Conservation (phyloP, 2,797 vertebrate genomes). For the Odontamblyopus rebecca region DNA sequence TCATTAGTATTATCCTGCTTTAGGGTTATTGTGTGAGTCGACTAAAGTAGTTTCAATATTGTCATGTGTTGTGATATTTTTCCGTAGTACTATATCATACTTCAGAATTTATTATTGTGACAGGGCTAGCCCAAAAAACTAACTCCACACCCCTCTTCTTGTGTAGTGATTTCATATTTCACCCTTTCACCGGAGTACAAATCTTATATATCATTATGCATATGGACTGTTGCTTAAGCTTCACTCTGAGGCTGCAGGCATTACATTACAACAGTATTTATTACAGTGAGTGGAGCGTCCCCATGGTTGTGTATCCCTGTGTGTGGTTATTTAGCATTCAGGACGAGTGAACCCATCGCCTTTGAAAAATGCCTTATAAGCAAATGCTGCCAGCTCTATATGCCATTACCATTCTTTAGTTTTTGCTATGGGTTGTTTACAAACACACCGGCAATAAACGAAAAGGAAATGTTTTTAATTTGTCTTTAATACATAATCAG, state of each 20-base stretch:
- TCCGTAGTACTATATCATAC: no score
- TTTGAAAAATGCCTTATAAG: constrained; percentile 19
- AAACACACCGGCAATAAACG: constrained; percentile 9
- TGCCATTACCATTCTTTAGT: constrained; percentile 6
- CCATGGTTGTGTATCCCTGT: background rate
- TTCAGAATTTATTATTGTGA: no score
- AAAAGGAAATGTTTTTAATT: constrained; percentile 11
- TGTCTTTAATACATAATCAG: constrained; percentile 8
- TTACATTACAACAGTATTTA: constrained; percentile 11
- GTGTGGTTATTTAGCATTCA: constrained; percentile 14
- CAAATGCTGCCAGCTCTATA: constrained; percentile 11
- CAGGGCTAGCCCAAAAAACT: background rate
- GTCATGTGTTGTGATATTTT: no score
- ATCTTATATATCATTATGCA: background rate
- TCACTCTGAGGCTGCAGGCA: background rate
- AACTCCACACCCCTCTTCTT: background rate
- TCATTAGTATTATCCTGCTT: no score
- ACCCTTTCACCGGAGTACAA: background rate
- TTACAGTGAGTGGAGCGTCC: background rate
- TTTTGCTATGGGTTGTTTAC: constrained; percentile 6
- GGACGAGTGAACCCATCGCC: background rate
- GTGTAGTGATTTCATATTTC: background rate
- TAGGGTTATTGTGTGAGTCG: background rate
- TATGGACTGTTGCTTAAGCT: background rate
- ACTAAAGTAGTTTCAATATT: background rate